These are phyloP conservation scores for Grus americana DNA, from an alignment of 2,113 vertebrate genomes.

Conservation along the genomic window DNA sequence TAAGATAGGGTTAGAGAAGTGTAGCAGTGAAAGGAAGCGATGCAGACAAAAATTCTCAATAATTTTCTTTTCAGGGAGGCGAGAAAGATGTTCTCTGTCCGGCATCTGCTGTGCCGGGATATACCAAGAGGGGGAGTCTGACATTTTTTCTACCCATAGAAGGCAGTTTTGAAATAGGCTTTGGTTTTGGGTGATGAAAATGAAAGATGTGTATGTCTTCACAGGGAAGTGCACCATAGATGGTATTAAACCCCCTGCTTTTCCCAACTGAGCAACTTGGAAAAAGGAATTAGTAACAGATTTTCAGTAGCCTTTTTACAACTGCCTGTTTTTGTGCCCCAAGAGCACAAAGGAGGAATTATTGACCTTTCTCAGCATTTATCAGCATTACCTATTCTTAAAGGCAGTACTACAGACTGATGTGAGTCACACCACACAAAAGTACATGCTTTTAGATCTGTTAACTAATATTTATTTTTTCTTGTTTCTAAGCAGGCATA, in stretches of 20 bases:
- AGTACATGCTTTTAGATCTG: background rate
- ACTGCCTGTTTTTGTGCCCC: background rate
- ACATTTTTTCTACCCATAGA: background rate
- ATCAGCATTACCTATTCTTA: background rate
- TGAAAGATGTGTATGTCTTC: background rate
- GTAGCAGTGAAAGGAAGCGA: background rate
- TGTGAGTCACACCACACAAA: background rate
- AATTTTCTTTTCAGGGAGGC: background rate
- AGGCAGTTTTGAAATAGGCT: background rate
- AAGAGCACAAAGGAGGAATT: background rate
- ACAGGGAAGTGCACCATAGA: background rate
- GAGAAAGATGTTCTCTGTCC: background rate
- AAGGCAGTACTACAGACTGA: background rate
- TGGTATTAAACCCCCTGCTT: background rate
- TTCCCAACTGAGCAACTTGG: background rate
- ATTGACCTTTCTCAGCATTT: conserved; percentile 36
- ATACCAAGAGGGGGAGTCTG: background rate
- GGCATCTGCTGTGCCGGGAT: background rate
- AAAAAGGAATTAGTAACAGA: background rate
- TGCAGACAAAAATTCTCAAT: background rate
- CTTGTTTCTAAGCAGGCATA: background rate
- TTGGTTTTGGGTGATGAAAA: background rate
- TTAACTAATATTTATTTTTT: conserved; percentile 5
- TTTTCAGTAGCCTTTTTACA: background rate
- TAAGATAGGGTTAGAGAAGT: background rate